Evolutionary conservation across 2,888 invertebrate genomes (phyloP), one percentile per base, ranked within the genome.

Genomic region (Anticlea derivata): DNA sequence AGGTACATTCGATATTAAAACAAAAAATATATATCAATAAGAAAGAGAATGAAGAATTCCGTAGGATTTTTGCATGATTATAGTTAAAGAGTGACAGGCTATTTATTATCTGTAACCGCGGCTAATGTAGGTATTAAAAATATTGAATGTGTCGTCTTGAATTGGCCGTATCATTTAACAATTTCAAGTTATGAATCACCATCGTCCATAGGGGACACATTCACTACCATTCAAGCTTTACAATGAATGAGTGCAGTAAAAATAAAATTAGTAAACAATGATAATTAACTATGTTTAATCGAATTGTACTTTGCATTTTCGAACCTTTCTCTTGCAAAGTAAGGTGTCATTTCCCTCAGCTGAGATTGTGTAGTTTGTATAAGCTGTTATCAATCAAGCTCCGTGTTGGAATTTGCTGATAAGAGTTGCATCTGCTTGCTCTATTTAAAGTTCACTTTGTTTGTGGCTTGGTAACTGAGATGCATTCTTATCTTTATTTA

Each of bases 351-450:
- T n/a, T 37, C 22, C 12, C 1, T 20, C 3, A 48, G 12, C 11
- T 7, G 6, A 12, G 22, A n/a, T n/a, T n/a, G n/a, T n/a, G n/a
- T n/a, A n/a, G n/a, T n/a, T n/a, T n/a, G n/a, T n/a, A 17, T 17
- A 53, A 53, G 55, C 51, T 35, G 58, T 58, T 60, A 63, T 63
- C 62, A 63, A 63, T 63, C 58, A 60, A 57, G 57, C 48, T 50
- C 27, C 8, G 51, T 22, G 31, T 23, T 27, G 55, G 60, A 57
- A 60, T 60, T 58, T 34, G 38, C 44, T 47, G 58, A 60, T 63
- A 63, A 57, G 51, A 55, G 55, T 55, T 55, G 57, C 56, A 63
- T 60, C 62, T 61, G 56, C 54, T 54, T 58, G 61, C 44, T 55
- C 61, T 50, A 62, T 43, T 47, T 62, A 56, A 56, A 58, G 59